Conservation (phyloP, 1,140 invertebrate genomes). For the Zaprionus lachaisei region DNA sequence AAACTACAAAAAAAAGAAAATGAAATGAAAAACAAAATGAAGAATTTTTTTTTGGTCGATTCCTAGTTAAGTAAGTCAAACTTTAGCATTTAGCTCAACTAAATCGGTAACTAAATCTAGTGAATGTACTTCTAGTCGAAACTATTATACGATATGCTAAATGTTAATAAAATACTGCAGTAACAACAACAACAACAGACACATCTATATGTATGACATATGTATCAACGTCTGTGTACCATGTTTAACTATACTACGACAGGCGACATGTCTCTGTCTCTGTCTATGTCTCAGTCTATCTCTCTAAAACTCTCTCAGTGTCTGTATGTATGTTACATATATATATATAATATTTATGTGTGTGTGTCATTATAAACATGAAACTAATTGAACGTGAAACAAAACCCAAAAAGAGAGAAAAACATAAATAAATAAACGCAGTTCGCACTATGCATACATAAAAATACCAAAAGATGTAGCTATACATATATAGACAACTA, state of each 20-base stretch:
- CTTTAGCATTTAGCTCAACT: slow-evolving; percentile 58
- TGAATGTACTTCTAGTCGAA: slow-evolving; percentile 57
- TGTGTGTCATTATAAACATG: slow-evolving; percentile 46
- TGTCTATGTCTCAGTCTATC: slow-evolving; percentile 1
- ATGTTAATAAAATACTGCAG: slow-evolving; percentile 41
- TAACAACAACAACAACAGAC: slow-evolving; percentile 11
- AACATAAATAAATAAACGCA: slow-evolving; percentile 56
- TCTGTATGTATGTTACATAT: slow-evolving; percentile 24
- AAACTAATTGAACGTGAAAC: slow-evolving; percentile 63
- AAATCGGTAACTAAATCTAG: slow-evolving; percentile 29
- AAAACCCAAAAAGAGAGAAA: slow-evolving; percentile 41
- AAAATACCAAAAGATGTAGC: slow-evolving; percentile 33
- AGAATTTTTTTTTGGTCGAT: slow-evolving; percentile 62
- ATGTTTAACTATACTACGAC: neutral
- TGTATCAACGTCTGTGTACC: neutral
- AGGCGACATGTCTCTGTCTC: neutral
- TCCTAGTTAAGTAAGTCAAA: slow-evolving; percentile 68
- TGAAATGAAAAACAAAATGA: slow-evolving; percentile 30
- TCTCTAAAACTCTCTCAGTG: slow-evolving; percentile 13
- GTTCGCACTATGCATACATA: slow-evolving; percentile 53
- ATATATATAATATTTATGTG: slow-evolving; percentile 36
- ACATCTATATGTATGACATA: slow-evolving; percentile 5
- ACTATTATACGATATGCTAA: slow-evolving; percentile 47
- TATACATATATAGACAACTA: slow-evolving; percentile 41
- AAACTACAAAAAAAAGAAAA: slow-evolving; percentile 2